Conservation (phyloP, 1,140 invertebrate species). For the Penaeus japonicus region DNA sequence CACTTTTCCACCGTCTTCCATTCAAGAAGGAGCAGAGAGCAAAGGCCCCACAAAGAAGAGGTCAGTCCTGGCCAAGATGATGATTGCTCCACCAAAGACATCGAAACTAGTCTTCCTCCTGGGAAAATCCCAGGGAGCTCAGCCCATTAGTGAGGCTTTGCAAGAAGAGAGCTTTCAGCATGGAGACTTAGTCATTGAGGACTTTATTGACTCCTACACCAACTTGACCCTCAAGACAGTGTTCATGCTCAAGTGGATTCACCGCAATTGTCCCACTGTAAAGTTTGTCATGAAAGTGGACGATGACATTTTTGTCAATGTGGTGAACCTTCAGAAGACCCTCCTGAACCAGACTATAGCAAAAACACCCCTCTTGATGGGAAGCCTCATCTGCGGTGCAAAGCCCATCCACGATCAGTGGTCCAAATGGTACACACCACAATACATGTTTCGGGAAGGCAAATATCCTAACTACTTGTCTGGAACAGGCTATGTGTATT, state of each 20-base stretch:
- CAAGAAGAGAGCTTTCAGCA: constrained; percentile 60
- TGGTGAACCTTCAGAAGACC: constrained; percentile 70
- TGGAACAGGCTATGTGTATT: constrained; percentile 84
- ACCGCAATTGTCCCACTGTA: constrained; percentile 77
- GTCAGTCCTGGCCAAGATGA: not conserved
- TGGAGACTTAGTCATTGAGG: constrained; percentile 68
- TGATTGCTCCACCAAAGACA: not conserved
- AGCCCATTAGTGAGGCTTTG: constrained; percentile 21
- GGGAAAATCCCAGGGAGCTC: constrained; percentile 64
- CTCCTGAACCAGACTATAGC: constrained; percentile 56
- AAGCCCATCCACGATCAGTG: constrained; percentile 74
- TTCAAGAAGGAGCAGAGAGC: not conserved
- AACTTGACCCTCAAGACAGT: constrained; percentile 88
- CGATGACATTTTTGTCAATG: constrained; percentile 91
- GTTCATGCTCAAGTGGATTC: constrained; percentile 79
- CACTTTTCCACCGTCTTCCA: constrained; percentile 66
- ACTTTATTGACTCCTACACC: constrained; percentile 83
- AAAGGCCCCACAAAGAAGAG: not conserved
- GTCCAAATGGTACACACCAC: constrained; percentile 82
- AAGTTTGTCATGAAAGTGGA: constrained; percentile 84
- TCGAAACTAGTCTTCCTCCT: constrained; percentile 76
- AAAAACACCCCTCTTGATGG: constrained; percentile 68
- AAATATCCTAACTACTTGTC: constrained; percentile 85
- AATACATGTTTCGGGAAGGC: constrained; percentile 77
- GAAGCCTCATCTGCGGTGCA: constrained; percentile 78